Conservation (phyloP, 2,113 vertebrate genomes). For the Cololabis saira region DNA sequence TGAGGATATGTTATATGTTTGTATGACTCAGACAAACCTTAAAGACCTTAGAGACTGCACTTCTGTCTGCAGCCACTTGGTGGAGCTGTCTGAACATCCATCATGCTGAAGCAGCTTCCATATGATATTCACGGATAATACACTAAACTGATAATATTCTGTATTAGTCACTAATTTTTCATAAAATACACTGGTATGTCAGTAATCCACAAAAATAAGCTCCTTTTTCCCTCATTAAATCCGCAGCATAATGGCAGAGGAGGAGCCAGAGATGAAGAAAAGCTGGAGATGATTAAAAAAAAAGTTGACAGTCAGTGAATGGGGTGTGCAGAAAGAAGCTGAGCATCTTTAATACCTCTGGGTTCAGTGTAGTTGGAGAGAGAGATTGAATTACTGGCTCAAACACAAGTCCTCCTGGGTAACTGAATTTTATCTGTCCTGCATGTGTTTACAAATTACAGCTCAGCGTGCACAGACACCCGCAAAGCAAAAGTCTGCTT, state of each 20-base stretch:
- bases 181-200: conserved; percentile 21
- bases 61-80: conserved; percentile 56
- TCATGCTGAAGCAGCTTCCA: background rate
- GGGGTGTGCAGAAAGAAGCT: background rate
- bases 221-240: conserved; percentile 36
- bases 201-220: conserved; percentile 10
- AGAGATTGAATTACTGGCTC: conserved; percentile 7
- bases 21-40: background rate
- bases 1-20: no score
- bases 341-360: background rate
- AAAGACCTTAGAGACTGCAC: conserved; percentile 15
- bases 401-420: background rate
- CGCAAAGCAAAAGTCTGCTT: no score
- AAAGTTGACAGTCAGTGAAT: conserved; percentile 8
- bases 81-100: conserved; percentile 60
- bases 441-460: no score
- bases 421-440: conserved; percentile 9
- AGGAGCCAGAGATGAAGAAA: background rate
- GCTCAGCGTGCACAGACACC: no score
- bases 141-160: no score
- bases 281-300: conserved; percentile 13
- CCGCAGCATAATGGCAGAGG: conserved; percentile 5
- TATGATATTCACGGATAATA: no score
- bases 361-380: background rate
- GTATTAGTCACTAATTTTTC: no score